Evolutionary conservation across 2,888 invertebrate species (phyloP), one percentile per base, ranked within the genome.

Genomic region (Chloroclystis v-ata): DNA sequence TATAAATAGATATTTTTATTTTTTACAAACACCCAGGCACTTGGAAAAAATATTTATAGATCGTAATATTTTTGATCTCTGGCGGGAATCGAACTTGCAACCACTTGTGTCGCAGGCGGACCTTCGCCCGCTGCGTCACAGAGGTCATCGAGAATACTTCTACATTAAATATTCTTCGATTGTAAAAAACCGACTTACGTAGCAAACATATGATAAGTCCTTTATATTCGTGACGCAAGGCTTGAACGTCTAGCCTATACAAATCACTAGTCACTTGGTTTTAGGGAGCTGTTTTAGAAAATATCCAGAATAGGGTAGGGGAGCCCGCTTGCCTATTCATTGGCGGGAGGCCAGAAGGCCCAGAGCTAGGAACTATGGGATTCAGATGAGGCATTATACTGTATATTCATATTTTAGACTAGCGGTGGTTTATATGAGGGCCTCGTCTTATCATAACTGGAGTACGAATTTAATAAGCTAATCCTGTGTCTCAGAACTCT

Each of bases 301-400:
- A 43, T 50, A 47, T 43, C 50, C 50, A 40, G 43, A 50, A 50
- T 40, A 50, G 50, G 43, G 50, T 43, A 14, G 39, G 25, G 26
- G 35, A 7, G 42, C 32, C 46, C 40, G 49, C 29, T 44, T 28
- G 56, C 48, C 48, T 46, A 46, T 49, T 51, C 49, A 50, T 53
- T 60, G 59, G 59, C 54, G 47, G 37, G 26, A 28, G 43, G 54
- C 59, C 59, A 57, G 54, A 49, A 28, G 28, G 29, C 29, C 5
- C n/a, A 16, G 46, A 46, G 25, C 42, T 28, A 1, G 1, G 32
- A 43, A 16, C 26, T 12, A 12, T 39, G 43, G 37, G 50, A 43
- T 41, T 1, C 45, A 40, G 52, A 57, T 52, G 13, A 9, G 54
- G 47, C 25, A 52, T 7, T 25, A 25, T 45, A n/a, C 11, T 16